Base-by-base conservation (phyloP, 2,888 invertebrate genomes). In the Apoda limacodes region DNA sequence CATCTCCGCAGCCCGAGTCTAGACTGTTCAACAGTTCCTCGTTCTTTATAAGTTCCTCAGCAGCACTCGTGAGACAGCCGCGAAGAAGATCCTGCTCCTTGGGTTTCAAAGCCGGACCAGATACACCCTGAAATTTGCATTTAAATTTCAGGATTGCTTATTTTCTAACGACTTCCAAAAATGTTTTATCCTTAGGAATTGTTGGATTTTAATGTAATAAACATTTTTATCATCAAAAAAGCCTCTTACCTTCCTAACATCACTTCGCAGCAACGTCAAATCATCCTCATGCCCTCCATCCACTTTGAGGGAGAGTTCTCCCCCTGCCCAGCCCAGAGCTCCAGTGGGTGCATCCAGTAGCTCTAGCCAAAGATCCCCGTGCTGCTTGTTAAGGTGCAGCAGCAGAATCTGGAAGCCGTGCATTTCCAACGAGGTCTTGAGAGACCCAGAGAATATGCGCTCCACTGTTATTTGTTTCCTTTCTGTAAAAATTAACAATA, bases 381-480 rank as follows among this genome's bases (percentile, higher is more conserved):
- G 46, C 2, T 60, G 50, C 31, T 81, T 61, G 7, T 65, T 68
- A 6, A 87, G 52, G 42, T 85, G 83, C 6, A 90, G 50, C 10
- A 94, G 45, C 9, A 91, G 88, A 13, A 95, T 76, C 42, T 90
- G 89, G 45, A 92, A 80, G 5, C 93, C 93, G 30, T 87, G 84
- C 84, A 89, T 90, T 50, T 92, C 88, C 25, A 93, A 59, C 0
- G 92, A 91, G 0, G 92, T 90, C 69, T 92, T 85, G 39, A 88
- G 74, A 42, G 70, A 74, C 0, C 83, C 83, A 37, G 82, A 72
- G 57, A 82, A 84, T 20, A 84, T 66, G 17, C 88, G 80, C 37
- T 78, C 78, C 3, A 83, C 67, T 26, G 34, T 50, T 20, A 86
- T 71, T 4, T 74, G 64, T 28, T 64, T 70, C 19, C 38, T 54